phyloP scores from a whole-genome alignment of 2,113 vertebrate species.

The Myodes glareolus region DNA sequence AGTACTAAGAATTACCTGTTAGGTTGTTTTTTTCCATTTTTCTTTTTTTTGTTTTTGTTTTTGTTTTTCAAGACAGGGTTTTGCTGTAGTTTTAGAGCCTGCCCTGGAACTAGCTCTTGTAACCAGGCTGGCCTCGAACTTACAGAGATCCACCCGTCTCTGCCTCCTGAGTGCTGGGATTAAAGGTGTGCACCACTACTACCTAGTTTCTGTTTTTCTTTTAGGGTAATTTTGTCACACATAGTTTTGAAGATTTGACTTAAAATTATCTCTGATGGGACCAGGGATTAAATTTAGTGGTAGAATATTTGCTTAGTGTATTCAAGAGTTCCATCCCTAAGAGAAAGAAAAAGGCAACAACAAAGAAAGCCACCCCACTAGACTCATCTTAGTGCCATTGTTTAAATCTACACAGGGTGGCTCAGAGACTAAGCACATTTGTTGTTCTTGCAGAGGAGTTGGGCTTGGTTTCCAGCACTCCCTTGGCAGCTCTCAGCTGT shows the following conservation, averaged over 20 bases:
- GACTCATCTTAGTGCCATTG: neutral
- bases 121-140: too few species aligned
- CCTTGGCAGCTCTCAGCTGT: neutral
- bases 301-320: neutral
- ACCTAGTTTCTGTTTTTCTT: neutral
- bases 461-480: neutral
- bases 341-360: neutral
- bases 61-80: too few species aligned
- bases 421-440: neutral
- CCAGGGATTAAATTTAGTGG: neutral
- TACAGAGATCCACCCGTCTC: too few species aligned
- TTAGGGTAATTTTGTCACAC: neutral
- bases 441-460: neutral
- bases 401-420: neutral
- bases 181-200: too few species aligned
- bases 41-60: neutral
- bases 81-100: too few species aligned
- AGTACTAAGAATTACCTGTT: neutral
- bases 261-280: neutral
- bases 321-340: neutral
- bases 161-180: too few species aligned
- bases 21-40: neutral
- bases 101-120: too few species aligned
- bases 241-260: constrained; percentile 14
- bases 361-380: neutral